A percentile compares a stretch with the other conserved stretches of the same genome.
Evolutionary conservation across 2,888 invertebrate species (phyloP).

Genomic region (Stegophylla sp.): DNA sequence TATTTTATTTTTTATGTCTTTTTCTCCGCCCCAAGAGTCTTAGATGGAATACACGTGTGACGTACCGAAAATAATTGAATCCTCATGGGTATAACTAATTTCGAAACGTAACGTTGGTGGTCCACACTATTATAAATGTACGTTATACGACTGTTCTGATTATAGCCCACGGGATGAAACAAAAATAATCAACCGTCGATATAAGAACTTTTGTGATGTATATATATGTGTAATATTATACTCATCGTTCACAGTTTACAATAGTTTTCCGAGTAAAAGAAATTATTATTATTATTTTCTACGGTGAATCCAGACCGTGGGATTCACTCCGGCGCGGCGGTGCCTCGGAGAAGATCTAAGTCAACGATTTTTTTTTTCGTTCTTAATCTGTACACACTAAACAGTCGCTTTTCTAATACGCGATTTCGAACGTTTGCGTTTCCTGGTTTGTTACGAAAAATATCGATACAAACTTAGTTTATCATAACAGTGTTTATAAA

Average conservation of each 20-base stretch:
- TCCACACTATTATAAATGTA: no score
- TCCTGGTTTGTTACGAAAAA: background rate
- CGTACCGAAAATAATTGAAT: conserved; percentile 40
- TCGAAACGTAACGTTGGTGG: conserved; percentile 40
- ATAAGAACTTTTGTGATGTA: conserved; percentile 18
- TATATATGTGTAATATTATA: no score
- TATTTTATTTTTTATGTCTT: no score
- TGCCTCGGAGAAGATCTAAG: conserved; percentile 11
- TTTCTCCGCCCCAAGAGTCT: background rate
- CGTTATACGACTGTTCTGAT: conserved; percentile 20
- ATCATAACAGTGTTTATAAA: no score
- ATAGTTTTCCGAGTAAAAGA: background rate
- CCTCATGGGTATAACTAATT: conserved; percentile 8
- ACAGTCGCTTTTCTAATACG: background rate
- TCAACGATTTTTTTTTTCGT: background rate
- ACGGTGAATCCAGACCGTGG: background rate
- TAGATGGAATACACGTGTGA: background rate
- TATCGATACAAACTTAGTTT: no score
- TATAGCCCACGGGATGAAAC: conserved; percentile 49
- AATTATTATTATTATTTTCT: conserved; percentile 18
- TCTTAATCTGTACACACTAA: background rate
- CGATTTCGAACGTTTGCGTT: background rate
- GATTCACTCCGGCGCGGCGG: no score
- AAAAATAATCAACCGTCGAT: conserved; percentile 40
- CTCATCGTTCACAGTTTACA: background rate